Evolutionary conservation across 2,888 invertebrate species (phyloP), one percentile per base, ranked within the genome.

Genomic region (Drosophila mayaguana): DNA sequence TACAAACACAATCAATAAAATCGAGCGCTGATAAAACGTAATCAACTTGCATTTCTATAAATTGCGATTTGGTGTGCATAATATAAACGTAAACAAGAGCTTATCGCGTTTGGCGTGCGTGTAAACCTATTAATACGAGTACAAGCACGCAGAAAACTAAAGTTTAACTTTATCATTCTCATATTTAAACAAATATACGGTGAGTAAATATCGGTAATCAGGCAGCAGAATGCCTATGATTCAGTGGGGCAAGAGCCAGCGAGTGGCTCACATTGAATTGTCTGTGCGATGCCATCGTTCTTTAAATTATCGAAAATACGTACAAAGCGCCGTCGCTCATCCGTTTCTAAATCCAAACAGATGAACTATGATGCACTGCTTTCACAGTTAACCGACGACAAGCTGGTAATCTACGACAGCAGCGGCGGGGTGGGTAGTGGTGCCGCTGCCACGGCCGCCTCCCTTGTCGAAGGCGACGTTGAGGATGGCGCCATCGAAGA

Each of bases 311-410:
- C 79, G 38, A 87, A 88, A 61, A 64, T 77, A 63, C 81, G 81
- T 61, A 72, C 79, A 69, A 88, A 86, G 77, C 83, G 80, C 46
- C 85, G 83, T 56, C 72, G 80, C 34, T 72, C 78, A 54, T 72
- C 85, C 56, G 59, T 59, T 61, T 74, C 56, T 20, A 68, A 66
- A 50, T 48, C 67, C 42, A 72, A 76, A 61, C 89, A 92, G 92
- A 93, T 93, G 93, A 93, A 91, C 90, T 92, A 93, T 91, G 92
- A 92, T 85, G 92, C 91, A 72, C 80, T 93, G 60, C 83, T 92
- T 63, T 90, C 92, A 25, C 91, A 92, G 88, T 80, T 92, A 82
- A 91, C 92, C 63, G 92, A 92, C 50, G 92, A 92, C 56, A 92
- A 92, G 77, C 79, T 92, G 57, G 81, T 70, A 59, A 67, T 91